A percentile compares a stretch with the other conserved stretches of the same genome.
Evolutionary conservation across 1,140 invertebrate species (phyloP).

Genomic region (Eufriesea mexicana): DNA sequence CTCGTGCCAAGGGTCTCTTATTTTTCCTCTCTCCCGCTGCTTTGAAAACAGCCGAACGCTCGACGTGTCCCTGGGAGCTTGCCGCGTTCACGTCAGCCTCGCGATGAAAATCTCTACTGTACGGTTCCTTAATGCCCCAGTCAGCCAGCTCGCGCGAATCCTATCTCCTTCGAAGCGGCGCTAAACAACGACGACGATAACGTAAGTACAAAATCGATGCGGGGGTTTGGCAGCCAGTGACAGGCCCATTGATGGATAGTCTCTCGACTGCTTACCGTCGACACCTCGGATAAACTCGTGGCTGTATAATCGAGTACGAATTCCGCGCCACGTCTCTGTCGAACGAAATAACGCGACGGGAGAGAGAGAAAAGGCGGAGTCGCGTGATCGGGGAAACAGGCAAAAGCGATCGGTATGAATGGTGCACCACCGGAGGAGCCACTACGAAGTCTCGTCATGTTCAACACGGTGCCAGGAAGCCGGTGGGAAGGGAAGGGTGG

Average conservation of each 20-base stretch:
- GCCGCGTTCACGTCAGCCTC: background rate
- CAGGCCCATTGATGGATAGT: background rate
- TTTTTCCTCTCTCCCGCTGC: conserved; percentile 24
- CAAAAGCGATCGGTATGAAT: conserved; percentile 66
- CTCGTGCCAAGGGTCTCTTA: conserved; percentile 36
- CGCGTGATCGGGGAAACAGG: conserved; percentile 3
- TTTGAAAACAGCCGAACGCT: conserved; percentile 35
- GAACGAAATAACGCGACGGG: background rate
- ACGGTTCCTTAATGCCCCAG: background rate
- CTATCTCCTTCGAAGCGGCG: background rate
- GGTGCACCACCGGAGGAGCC: conserved; percentile 53
- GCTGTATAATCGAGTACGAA: background rate
- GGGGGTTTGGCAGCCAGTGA: background rate
- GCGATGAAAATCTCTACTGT: background rate
- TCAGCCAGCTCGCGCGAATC: too few species aligned
- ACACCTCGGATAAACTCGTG: background rate
- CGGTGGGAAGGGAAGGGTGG: conserved; percentile 53
- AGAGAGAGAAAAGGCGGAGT: background rate
- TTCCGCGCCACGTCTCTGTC: too few species aligned
- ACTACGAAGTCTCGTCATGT: conserved; percentile 70
- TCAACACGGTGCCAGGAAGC: conserved; percentile 58
- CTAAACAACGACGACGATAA: background rate
- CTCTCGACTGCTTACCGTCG: background rate
- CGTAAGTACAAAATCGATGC: conserved; percentile 9
- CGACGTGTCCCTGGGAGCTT: conserved; percentile 41